These are phyloP conservation scores for Tiliacea aurago DNA, from an alignment of 2,888 invertebrate species.

Conservation along the genomic window DNA sequence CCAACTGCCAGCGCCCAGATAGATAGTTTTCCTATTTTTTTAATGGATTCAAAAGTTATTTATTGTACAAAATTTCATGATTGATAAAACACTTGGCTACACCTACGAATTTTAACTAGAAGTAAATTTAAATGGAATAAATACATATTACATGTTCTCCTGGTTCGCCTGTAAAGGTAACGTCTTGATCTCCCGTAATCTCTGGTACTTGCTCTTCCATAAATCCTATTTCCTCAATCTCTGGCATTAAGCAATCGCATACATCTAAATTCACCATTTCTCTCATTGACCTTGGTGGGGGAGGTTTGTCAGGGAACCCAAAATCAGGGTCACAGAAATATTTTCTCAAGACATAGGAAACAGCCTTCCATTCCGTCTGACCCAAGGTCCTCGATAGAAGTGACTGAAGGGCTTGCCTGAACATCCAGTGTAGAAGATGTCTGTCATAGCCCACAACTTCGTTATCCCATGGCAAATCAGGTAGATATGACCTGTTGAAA, in stretches of 20 bases:
- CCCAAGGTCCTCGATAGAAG: constrained; percentile 73
- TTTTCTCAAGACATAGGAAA: constrained; percentile 74
- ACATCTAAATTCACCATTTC: constrained; percentile 74
- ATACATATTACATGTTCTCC: constrained; percentile 60
- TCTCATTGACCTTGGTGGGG: constrained; percentile 70
- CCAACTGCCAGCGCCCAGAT: too few relatives aligned
- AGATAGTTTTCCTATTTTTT: too few relatives aligned
- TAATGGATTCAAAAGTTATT: too few relatives aligned
- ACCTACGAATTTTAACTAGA: background rate
- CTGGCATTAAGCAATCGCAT: constrained; percentile 81
- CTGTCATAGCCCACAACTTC: constrained; percentile 78
- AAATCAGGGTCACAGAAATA: constrained; percentile 84
- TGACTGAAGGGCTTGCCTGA: constrained; percentile 81
- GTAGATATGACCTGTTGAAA: constrained; percentile 80
- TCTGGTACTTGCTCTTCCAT: constrained; percentile 71
- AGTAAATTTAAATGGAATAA: constrained; percentile 6
- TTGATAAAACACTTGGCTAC: background rate
- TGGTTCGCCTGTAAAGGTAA: background rate
- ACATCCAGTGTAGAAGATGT: constrained; percentile 84
- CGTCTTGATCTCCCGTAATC: constrained; percentile 14
- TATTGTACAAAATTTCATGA: background rate
- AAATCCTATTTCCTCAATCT: constrained; percentile 74
- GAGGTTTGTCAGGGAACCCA: constrained; percentile 78
- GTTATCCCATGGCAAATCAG: constrained; percentile 82
- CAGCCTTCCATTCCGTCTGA: constrained; percentile 68